phyloP scores from a whole-genome alignment of 1,140 invertebrate genomes.

The Centruroides sculpturatus region DNA sequence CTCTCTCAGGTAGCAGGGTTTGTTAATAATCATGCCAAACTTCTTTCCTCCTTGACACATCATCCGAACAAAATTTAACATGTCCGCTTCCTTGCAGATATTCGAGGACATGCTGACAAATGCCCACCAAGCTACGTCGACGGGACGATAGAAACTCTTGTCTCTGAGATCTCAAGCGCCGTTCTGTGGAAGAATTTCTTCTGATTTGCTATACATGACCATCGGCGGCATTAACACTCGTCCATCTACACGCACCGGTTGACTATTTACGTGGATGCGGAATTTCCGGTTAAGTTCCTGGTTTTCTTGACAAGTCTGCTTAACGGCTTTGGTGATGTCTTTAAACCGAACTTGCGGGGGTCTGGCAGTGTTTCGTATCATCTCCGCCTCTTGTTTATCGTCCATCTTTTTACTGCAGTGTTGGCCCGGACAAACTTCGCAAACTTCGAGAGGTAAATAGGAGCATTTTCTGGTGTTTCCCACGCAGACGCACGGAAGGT shows the following conservation, averaged over 20 bases:
- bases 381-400: conserved; percentile 7
- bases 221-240: conserved; percentile 15
- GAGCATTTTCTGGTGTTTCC: conserved; percentile 16
- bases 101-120: conserved; percentile 12
- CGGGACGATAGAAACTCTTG: conserved; percentile 39
- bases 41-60: background rate
- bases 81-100: background rate
- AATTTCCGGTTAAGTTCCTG: conserved; percentile 21
- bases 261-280: conserved; percentile 10
- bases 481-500: conserved; percentile 25
- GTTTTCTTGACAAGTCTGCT: background rate
- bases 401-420: conserved; percentile 13
- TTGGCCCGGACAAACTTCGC: conserved; percentile 22
- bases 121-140: conserved; percentile 21
- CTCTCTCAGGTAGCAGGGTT: background rate
- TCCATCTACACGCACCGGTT: conserved; percentile 15
- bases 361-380: conserved; percentile 21
- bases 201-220: background rate
- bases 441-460: conserved; percentile 26
- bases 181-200: conserved; percentile 20
- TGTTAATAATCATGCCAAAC: background rate
- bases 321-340: background rate
- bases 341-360: conserved; percentile 19
- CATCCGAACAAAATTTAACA: background rate
- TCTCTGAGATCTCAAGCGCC: conserved; percentile 46